Percentiles rank a stretch among this genome's conserved stretches.
Conservation (phyloP, 2,888 invertebrate genomes). For the Mythimna pallens region DNA sequence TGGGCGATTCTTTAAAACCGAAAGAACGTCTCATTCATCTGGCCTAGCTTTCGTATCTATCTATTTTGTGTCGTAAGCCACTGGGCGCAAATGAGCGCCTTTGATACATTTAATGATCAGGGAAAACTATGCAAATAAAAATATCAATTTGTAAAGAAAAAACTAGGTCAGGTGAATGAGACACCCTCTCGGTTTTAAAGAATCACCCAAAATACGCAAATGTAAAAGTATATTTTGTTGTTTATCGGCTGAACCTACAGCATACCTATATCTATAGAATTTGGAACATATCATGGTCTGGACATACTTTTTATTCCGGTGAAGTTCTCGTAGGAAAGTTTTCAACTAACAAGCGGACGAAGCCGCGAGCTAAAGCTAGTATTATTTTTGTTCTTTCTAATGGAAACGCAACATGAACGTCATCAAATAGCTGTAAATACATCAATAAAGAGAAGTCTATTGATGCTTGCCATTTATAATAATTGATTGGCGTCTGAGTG, state of each 20-base stretch:
- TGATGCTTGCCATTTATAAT: slow-evolving; percentile 9
- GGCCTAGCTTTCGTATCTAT: too few relatives aligned
- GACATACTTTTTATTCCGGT: not conserved
- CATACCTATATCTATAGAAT: not conserved
- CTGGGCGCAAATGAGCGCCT: too few relatives aligned
- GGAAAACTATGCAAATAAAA: too few relatives aligned
- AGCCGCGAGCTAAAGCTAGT: not conserved
- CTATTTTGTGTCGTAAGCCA: too few relatives aligned
- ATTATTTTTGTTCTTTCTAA: not conserved
- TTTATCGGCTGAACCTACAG: not conserved
- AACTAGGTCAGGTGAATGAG: too few relatives aligned
- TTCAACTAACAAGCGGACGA: not conserved
- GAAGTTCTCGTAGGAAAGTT: not conserved
- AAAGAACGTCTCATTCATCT: too few relatives aligned
- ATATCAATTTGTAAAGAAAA: too few relatives aligned
- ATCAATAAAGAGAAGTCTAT: slow-evolving; percentile 22
- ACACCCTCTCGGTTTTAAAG: too few relatives aligned
- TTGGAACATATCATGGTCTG: not conserved
- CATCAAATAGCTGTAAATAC: slow-evolving; percentile 11
- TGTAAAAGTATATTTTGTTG: not conserved
- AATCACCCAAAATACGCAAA: not conserved
- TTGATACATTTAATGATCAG: too few relatives aligned
- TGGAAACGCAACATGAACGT: not conserved
- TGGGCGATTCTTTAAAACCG: too few relatives aligned
- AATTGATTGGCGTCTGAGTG: slow-evolving; percentile 32